A percentile compares a stretch with the other conserved stretches of the same genome.
Conservation (phyloP, 2,797 vertebrate genomes). For the Limnodromus scolopaceus region DNA sequence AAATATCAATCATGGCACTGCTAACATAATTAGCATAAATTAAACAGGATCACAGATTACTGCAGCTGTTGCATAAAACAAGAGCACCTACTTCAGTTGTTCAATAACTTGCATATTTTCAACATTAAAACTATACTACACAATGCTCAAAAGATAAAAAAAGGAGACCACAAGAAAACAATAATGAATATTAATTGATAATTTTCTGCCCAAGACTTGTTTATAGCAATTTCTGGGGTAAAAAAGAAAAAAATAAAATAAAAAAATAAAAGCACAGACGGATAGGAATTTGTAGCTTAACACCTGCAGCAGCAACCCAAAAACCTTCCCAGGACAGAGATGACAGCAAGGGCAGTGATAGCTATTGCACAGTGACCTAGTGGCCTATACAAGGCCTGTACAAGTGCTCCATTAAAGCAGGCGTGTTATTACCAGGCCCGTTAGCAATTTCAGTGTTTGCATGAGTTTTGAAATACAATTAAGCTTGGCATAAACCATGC, state of each 20-base stretch:
- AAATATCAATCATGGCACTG: conserved; percentile 47
- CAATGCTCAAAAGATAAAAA: neutral
- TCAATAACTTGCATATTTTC: neutral
- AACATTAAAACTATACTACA: neutral
- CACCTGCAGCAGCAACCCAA: neutral
- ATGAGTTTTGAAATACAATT: neutral
- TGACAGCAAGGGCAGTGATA: neutral
- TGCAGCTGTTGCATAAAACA: conserved; percentile 9
- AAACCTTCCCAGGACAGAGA: neutral
- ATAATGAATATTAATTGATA: neutral
- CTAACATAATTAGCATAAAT: conserved; percentile 53
- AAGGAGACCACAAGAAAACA: neutral
- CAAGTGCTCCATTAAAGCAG: neutral
- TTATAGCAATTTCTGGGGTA: neutral
- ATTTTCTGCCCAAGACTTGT: neutral
- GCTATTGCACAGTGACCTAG: neutral
- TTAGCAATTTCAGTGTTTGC: neutral
- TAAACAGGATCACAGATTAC: conserved; percentile 28
- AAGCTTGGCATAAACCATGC: neutral
- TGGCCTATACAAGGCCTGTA: neutral
- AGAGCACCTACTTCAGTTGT: neutral
- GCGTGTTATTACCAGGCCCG: neutral
- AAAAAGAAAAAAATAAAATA: neutral
- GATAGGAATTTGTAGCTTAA: neutral
- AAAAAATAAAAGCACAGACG: neutral